Conservation (phyloP, 2,113 vertebrate species). For the Gallinago jamesoni region DNA sequence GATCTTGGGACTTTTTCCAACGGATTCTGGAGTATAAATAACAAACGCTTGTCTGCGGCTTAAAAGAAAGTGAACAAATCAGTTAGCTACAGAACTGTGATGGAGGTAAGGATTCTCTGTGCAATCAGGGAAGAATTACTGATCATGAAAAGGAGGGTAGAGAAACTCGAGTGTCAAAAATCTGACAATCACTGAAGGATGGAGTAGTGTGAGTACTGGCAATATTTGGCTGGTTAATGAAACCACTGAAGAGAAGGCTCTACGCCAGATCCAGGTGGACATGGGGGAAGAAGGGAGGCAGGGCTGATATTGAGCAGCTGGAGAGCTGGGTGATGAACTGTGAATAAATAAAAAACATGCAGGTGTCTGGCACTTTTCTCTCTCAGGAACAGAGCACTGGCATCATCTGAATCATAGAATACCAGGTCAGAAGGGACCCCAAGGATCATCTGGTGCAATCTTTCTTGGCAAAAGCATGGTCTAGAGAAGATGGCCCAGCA, state of each 20-base stretch:
- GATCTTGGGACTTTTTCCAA: neutral
- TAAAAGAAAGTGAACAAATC: neutral
- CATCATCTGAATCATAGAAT: neutral
- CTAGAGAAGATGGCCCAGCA: neutral
- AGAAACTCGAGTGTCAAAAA: constrained; percentile 44
- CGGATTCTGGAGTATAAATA: neutral
- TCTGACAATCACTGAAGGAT: neutral
- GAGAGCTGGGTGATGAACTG: neutral
- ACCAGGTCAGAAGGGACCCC: neutral
- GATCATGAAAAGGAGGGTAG: constrained; percentile 14
- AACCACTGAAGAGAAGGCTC: neutral
- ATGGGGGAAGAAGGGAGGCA: neutral
- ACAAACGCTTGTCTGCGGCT: neutral
- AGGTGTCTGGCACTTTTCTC: neutral
- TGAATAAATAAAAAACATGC: neutral
- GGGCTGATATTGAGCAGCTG: neutral
- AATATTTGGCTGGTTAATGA: constrained; percentile 2
- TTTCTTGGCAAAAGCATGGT: neutral
- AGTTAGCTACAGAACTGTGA: neutral
- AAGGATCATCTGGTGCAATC: neutral
- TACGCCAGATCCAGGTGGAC: neutral
- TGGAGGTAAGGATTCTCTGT: neutral
- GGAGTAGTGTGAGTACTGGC: neutral
- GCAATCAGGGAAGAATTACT: neutral
- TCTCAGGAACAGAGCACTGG: neutral